Conservation (phyloP, 2,888 invertebrate species). For the Maniola hyperantus region DNA sequence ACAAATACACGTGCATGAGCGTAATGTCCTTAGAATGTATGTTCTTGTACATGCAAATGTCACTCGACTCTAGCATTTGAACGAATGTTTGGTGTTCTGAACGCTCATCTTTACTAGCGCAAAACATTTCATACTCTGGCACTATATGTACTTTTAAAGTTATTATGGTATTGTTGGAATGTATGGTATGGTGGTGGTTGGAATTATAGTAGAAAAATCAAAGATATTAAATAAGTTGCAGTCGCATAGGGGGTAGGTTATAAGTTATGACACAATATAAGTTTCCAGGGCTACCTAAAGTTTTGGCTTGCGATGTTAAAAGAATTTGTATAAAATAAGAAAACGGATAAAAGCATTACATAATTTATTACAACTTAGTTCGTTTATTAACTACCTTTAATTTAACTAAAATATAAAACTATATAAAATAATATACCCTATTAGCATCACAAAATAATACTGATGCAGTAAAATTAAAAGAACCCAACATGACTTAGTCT, state of each 20-base stretch:
- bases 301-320: background rate
- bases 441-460: background rate
- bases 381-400: background rate
- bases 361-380: background rate
- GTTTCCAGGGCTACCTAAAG: background rate
- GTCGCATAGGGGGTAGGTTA: background rate
- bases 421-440: background rate
- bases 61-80: background rate
- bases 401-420: background rate
- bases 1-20: slow-evolving; percentile 61
- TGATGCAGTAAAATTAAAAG: background rate
- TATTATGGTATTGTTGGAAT: background rate
- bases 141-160: background rate
- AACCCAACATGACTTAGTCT: background rate
- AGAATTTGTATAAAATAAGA: background rate
- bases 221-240: background rate
- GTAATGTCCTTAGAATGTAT: slow-evolving; percentile 38
- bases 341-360: background rate
- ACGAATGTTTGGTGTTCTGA: background rate
- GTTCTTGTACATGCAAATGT: slow-evolving; percentile 38
- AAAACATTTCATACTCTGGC: background rate
- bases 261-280: background rate
- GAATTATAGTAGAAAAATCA: background rate
- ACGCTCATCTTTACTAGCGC: background rate
- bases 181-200: too few relatives aligned